These are phyloP conservation scores for Bolborhynchus lineola DNA, from an alignment of 2,113 vertebrate species.

Conservation along the genomic window DNA sequence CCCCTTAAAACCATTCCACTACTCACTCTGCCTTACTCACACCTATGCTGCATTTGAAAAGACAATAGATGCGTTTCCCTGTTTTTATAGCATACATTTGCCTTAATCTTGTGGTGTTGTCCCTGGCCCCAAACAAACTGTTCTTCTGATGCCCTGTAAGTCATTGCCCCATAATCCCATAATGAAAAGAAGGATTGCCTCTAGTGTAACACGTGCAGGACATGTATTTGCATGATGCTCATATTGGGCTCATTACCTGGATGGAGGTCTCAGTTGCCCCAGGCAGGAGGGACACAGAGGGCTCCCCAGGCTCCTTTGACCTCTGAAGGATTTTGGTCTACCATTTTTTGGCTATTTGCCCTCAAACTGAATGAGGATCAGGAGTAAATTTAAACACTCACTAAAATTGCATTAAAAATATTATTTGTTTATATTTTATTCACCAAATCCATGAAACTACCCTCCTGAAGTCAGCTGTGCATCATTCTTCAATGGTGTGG, in stretches of 20 bases:
- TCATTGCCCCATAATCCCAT: background rate
- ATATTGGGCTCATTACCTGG: background rate
- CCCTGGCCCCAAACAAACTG: rapidly evolving
- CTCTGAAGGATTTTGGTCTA: background rate
- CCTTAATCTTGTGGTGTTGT: background rate
- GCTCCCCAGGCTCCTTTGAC: background rate
- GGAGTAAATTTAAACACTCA: background rate
- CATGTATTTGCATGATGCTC: background rate
- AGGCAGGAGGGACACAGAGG: background rate
- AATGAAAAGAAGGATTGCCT: constrained; percentile 20
- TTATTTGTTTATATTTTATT: background rate
- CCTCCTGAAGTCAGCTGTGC: background rate
- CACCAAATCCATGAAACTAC: background rate
- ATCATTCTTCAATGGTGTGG: background rate
- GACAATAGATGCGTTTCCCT: background rate
- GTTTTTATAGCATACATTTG: background rate
- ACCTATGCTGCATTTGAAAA: background rate
- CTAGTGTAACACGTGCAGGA: background rate
- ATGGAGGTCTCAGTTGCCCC: background rate
- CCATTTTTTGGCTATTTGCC: background rate
- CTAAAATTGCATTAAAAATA: background rate
- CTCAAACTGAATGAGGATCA: background rate
- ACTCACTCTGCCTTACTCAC: background rate
- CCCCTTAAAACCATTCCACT: background rate
- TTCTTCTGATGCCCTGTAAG: background rate